These are phyloP conservation scores for Clarias batrachus DNA, from an alignment of 2,113 vertebrate genomes.

Conservation along the genomic window DNA sequence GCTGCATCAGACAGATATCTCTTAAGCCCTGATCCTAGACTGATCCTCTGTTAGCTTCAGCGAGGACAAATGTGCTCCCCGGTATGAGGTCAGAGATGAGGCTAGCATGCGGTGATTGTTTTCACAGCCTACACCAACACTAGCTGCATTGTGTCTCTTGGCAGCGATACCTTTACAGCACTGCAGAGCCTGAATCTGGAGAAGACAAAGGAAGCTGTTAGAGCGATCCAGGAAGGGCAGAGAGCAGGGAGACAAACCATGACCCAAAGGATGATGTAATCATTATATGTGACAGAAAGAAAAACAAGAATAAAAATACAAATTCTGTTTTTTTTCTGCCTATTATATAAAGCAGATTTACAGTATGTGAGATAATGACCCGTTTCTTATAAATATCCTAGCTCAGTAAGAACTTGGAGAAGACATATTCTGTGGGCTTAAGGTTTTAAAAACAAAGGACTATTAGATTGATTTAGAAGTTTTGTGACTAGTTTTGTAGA, in stretches of 20 bases:
- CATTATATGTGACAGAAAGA: background rate
- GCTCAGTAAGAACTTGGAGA: background rate
- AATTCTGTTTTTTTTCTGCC: background rate
- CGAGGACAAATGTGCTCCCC: background rate
- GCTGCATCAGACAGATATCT: background rate
- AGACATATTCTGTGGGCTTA: background rate
- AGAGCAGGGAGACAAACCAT: background rate
- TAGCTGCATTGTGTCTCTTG: constrained; percentile 26
- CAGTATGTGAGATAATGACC: background rate
- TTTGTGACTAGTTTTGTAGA: background rate
- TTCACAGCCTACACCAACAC: constrained; percentile 26
- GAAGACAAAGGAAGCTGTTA: constrained; percentile 34
- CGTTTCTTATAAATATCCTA: background rate
- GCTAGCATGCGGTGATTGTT: constrained; percentile 17
- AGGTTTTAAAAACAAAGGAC: background rate
- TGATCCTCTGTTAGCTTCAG: background rate
- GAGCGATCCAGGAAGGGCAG: background rate
- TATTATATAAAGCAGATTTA: background rate
- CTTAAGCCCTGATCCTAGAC: background rate
- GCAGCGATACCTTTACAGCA: constrained; percentile 9
- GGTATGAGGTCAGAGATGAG: constrained; percentile 3
- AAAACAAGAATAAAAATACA: background rate
- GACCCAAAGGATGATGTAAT: background rate
- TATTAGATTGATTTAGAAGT: background rate
- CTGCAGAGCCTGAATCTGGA: constrained; percentile 1